These are phyloP conservation scores for Pecten maximus DNA, from an alignment of 2,888 invertebrate genomes.

Conservation along the genomic window DNA sequence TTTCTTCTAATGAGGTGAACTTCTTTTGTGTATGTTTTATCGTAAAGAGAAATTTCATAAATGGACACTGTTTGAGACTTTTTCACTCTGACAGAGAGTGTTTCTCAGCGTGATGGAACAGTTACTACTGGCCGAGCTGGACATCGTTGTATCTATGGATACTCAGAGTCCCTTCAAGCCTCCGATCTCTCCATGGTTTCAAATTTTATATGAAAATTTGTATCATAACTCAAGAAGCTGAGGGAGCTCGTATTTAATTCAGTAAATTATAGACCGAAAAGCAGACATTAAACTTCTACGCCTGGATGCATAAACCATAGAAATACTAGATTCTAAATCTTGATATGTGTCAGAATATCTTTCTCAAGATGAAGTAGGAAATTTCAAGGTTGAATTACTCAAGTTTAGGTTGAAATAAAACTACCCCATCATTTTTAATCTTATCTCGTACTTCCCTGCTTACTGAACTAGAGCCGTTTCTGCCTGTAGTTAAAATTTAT, in stretches of 20 bases:
- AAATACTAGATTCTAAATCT: not conserved
- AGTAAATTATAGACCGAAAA: not conserved
- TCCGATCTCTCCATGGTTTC: not conserved
- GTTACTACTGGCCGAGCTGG: not conserved
- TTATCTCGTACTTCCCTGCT: not conserved
- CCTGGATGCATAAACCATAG: not conserved
- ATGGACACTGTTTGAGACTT: not conserved
- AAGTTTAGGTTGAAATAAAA: not conserved
- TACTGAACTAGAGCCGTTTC: not conserved
- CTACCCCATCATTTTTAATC: not conserved
- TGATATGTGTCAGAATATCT: slow-evolving; percentile 13
- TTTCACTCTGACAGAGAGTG: not conserved
- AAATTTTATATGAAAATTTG: not conserved
- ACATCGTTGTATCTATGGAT: not conserved
- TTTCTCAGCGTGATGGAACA: not conserved
- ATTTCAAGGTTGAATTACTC: slow-evolving; percentile 27
- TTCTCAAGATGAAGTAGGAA: slow-evolving; percentile 8
- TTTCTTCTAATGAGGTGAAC: slow-evolving; percentile 17
- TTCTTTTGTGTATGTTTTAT: not conserved
- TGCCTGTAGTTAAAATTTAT: not conserved
- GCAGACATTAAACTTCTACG: not conserved
- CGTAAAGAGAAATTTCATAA: slow-evolving; percentile 6
- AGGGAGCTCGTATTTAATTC: not conserved
- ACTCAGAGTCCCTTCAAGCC: not conserved
- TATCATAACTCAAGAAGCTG: not conserved